Evolutionary conservation across 2,113 vertebrate genomes (phyloP).

Genomic region (Puffinus mauretanicus): DNA sequence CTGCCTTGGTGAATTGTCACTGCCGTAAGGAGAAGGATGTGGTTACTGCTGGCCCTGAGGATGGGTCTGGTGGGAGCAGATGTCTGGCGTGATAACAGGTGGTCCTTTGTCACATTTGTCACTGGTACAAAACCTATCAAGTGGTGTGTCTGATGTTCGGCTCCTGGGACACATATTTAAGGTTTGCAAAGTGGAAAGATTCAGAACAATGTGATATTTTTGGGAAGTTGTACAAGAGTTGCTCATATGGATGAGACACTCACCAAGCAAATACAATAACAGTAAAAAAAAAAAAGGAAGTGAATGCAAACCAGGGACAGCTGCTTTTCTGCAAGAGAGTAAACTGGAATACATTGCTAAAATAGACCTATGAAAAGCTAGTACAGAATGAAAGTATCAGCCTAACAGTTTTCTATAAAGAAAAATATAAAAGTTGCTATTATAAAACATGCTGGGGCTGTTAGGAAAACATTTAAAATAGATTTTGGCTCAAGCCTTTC

Average conservation of each 20-base stretch:
- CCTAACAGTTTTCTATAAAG: background rate
- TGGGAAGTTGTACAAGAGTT: background rate
- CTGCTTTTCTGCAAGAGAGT: background rate
- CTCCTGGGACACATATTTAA: background rate
- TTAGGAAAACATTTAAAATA: conserved; percentile 23
- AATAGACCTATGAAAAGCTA: background rate
- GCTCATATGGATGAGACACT: background rate
- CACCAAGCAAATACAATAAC: background rate
- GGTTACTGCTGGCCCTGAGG: background rate
- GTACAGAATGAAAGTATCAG: background rate
- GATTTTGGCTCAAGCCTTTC: background rate
- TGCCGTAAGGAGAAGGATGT: background rate
- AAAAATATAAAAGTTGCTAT: background rate
- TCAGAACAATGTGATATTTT: background rate
- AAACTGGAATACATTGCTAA: background rate
- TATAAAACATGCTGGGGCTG: background rate
- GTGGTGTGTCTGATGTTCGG: background rate
- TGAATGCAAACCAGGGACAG: background rate
- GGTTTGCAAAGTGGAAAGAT: background rate
- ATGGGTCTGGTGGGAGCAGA: background rate
- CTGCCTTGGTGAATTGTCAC: background rate
- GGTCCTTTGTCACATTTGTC: background rate
- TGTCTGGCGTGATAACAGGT: background rate
- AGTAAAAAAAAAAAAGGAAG: background rate
- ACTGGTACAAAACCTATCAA: background rate